phyloP scores from a whole-genome alignment of 2,888 invertebrate species.

The Folsomia manolachei region DNA sequence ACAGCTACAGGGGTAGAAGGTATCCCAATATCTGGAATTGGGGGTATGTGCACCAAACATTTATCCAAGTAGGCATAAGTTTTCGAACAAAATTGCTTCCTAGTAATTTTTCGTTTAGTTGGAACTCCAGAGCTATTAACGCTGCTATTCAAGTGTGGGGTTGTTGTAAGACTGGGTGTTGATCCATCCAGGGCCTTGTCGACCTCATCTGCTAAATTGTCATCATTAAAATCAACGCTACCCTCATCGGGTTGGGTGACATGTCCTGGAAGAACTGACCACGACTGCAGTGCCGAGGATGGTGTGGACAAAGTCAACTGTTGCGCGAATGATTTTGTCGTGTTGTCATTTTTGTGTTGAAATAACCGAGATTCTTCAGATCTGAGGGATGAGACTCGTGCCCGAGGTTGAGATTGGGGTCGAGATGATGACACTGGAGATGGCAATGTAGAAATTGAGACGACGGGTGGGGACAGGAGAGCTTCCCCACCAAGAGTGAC shows the following conservation, averaged over 20 bases:
- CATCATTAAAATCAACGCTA: background rate
- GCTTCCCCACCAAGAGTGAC: background rate
- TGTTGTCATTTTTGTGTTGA: background rate
- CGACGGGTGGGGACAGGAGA: no score
- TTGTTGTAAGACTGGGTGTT: background rate
- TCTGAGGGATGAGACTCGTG: no score
- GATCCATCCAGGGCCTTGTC: no score
- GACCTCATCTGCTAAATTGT: no score
- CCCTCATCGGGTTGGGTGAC: background rate
- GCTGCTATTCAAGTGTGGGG: background rate
- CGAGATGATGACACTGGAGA: background rate
- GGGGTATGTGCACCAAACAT: slow-evolving; percentile 33
- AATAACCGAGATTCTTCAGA: no score
- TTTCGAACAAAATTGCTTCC: background rate
- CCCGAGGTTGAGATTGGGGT: background rate
- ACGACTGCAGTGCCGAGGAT: background rate
- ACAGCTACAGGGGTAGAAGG: slow-evolving; percentile 32
- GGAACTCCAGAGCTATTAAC: background rate
- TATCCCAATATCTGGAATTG: slow-evolving; percentile 33
- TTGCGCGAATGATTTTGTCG: background rate
- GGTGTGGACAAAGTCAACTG: background rate
- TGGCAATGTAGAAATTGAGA: background rate
- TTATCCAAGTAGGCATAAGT: background rate
- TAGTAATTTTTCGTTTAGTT: background rate
- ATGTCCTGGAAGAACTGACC: background rate